Base-by-base conservation (phyloP, 2,797 vertebrate genomes). In the Clarias fuscus region DNA sequence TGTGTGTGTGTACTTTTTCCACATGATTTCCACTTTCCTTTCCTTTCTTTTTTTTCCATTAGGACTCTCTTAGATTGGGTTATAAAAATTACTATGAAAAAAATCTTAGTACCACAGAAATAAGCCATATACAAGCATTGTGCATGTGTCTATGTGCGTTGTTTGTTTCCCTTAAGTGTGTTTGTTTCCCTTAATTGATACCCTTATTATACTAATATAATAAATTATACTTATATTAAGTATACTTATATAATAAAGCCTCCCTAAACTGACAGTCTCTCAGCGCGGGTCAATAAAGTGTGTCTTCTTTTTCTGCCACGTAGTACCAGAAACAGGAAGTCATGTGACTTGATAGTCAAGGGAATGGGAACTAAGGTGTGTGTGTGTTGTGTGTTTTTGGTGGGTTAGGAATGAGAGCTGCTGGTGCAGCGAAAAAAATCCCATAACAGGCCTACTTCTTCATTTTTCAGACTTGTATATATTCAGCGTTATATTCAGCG, bases 251-350 rank as follows among this genome's bases (percentile, higher is more conserved):
- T 53, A 53, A 53, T 53, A 53, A 53, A 53, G 11, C 11, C 90
- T 84, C 24, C 70, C 79, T 71, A 43, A 86, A 82, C 43, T 65
- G 43, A 18, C 20, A 56, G 68, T 58, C 15, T 59, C 58, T 73
- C 43, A 56, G 83, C 56, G 84, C 4, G 67, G 53, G 84, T 61
- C 6, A 17, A n/a, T 30, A 59, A 59, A 24, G 15, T 75, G 58
- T 1, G 80, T 76, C 72, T 82, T 82, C 13, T 1, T 79, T 62
- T 30, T 70, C 77, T 87, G 61, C 81, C 73, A 83, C 76, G 81
- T 71, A 85, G 68, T 65, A 88, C 82, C 84, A 87, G 91, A 91
- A 91, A 92, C 94, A 93, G 94, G 94, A 95, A 95, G 90, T 93
- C 93, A 93, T 85, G 91, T 93, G 92, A 90, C 87, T 90, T 86